Evolutionary conservation across 2,797 vertebrate genomes (phyloP), one percentile per base, ranked within the genome.

Genomic region (Melanotaenia parkinsoni): DNA sequence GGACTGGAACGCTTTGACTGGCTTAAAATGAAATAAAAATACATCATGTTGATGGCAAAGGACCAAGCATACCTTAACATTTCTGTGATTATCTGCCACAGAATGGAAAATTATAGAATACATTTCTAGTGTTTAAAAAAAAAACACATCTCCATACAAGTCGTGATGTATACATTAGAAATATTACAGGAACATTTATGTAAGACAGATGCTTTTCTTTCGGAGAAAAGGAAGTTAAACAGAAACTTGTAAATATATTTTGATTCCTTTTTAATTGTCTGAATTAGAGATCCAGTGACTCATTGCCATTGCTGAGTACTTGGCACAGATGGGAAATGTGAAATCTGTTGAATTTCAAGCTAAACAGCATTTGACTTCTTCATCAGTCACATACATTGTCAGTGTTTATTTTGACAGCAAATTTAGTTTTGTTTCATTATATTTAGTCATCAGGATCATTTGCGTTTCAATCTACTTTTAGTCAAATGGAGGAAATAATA

Each of bases 1-100:
- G 76, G 77, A 87, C 85, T 70, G 56, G 53, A 79, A 81, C 16
- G 30, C 77, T 77, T 70, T 79, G 81, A 88, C 67, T 86, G 69
- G 71, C 62, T 79, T 87, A 81, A 86, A 83, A 76, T 57, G 71
- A 82, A 74, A 80, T 81, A 74, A 69, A 81, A 88, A 87, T 86
- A 77, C 62, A 69, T 77, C 70, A 77, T 67, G 68, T 76, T 76
- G 65, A 79, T 67, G 62, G 74, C 72, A 77, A 64, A 71, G 51
- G 58, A 66, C 74, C 63, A 75, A 45, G 58, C 70, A 82, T 76
- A 58, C 79, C 67, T 80, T 30, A 13, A 26, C 0, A 5, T 70
- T 63, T 77, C 60, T 76, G 43, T 66, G 54, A 58, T 60, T 74
- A 28, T 43, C 56, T 68, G 51, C 8, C 26, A 37, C 54, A 64